Percentiles rank a stretch among this genome's conserved stretches.
These are phyloP conservation scores for Nasua narica DNA, from an alignment of 2,797 vertebrate species.

Conservation along the genomic window DNA sequence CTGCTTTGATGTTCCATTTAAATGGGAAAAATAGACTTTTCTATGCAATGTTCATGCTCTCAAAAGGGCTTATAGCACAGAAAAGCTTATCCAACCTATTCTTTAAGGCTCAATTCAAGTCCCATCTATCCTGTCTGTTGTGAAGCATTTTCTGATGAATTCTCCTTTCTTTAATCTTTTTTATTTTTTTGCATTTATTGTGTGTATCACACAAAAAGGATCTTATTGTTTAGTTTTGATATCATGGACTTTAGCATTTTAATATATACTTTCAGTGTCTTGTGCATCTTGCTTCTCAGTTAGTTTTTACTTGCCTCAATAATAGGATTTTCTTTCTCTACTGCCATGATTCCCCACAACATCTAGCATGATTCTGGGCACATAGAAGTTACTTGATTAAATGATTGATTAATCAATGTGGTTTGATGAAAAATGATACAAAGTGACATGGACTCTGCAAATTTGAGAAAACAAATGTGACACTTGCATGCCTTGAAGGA, in stretches of 20 bases:
- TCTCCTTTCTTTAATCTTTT: background rate
- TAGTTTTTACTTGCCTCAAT: background rate
- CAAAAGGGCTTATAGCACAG: background rate
- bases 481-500: slow-evolving; percentile 7
- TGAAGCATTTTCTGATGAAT: background rate
- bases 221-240: background rate
- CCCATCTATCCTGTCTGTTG: background rate
- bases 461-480: slow-evolving; percentile 37
- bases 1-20: background rate
- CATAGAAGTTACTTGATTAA: background rate
- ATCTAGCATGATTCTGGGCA: background rate
- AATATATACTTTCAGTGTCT: background rate
- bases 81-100: background rate
- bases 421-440: slow-evolving; percentile 28
- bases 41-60: background rate
- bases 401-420: slow-evolving; percentile 27
- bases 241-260: background rate
- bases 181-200: background rate
- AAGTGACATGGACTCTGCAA: background rate
- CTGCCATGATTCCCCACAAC: background rate
- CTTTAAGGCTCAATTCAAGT: background rate
- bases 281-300: background rate
- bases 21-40: background rate
- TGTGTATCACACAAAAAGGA: background rate
- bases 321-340: background rate